Percentiles rank a stretch among this genome's conserved stretches.
Evolutionary conservation across 2,888 invertebrate genomes (phyloP).

Genomic region (Odontocolon sp.): DNA sequence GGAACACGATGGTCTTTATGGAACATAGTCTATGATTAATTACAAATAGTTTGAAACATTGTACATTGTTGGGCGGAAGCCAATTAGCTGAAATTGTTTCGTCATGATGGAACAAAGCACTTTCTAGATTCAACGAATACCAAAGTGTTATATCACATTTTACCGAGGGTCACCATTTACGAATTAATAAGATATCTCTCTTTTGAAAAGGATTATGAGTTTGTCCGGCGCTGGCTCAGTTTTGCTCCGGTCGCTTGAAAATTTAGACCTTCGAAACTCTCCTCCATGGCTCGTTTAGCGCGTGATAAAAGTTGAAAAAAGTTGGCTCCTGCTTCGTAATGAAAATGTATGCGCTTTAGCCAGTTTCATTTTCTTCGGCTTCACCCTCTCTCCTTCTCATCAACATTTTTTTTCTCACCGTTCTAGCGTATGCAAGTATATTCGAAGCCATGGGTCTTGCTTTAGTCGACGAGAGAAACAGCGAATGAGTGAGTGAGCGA

Average conservation of each 20-base stretch:
- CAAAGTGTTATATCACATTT: background rate
- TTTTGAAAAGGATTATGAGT: background rate
- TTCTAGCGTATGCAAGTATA: conserved; percentile 31
- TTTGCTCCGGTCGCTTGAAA: conserved; percentile 2
- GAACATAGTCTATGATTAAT: background rate
- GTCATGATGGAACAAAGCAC: background rate
- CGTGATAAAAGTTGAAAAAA: conserved; percentile 63
- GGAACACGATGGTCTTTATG: no score
- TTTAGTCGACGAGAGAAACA: conserved; percentile 1
- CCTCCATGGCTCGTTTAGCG: background rate
- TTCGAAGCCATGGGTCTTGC: conserved; percentile 16
- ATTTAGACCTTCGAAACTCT: background rate
- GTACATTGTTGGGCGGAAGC: background rate
- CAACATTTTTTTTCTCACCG: conserved; percentile 33
- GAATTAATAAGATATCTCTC: conserved; percentile 6
- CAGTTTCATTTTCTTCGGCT: conserved; percentile 62
- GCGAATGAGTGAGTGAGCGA: conserved; percentile 25
- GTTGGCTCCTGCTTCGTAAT: conserved; percentile 64
- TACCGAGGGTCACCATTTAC: background rate
- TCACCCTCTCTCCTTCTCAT: conserved; percentile 2
- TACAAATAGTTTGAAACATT: background rate
- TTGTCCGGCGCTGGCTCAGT: background rate
- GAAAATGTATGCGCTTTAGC: conserved; percentile 66
- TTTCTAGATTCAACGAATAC: background rate
- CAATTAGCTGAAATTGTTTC: background rate